Evolutionary conservation across 2,113 vertebrate species (phyloP), one percentile per base, ranked within the genome.

Genomic region (Chloebia gouldiae): DNA sequence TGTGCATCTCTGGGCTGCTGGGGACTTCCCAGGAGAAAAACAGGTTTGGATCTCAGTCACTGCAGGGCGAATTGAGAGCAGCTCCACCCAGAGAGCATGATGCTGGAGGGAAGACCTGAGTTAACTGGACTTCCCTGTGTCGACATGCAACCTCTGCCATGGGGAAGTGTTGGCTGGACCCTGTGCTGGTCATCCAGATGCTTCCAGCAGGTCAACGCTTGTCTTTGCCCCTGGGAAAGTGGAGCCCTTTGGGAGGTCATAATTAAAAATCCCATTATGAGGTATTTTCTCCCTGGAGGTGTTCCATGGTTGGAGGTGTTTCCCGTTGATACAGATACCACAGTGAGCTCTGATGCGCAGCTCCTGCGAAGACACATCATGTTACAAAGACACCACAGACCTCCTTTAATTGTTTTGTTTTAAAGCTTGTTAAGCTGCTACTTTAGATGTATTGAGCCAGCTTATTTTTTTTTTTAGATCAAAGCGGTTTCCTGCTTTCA

Each of bases 291-390:
- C 40, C 39, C 25, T 20, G 45, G 66, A 10, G 69, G 2, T 73
- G 51, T 88, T 30, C 64, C 42, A 4, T 27, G 25, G 64, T 4
- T 68, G 10, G n/a, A 47, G 6, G 49, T 2, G 0, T 53, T 56
- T 85, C 61, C 49, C 35, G 0, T 15, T 15, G 27, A 22, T 27
- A 9, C 0, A 0, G 59, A 4, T 44, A 11, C 11, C 66, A 28
- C 7, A 0, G 60, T 3, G 3, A 7, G 51, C 57, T 59, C 69
- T 1, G 13, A n/a, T 3, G 7, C 0, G 0, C 1, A 0, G 42
- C 56, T 86, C 54, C 63, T 2, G 3, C 0, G 0, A 45, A 59
- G 35, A 57, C 21, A 1, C 15, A 5, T 66, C 63, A 51, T 70
- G 47, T 47, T 88, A 40, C 64, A 54, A 17, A 86, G 35, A 37